A percentile compares a stretch with the other conserved stretches of the same genome.
Conservation (phyloP, 1,140 invertebrate species). For the Anastrepha obliqua region DNA sequence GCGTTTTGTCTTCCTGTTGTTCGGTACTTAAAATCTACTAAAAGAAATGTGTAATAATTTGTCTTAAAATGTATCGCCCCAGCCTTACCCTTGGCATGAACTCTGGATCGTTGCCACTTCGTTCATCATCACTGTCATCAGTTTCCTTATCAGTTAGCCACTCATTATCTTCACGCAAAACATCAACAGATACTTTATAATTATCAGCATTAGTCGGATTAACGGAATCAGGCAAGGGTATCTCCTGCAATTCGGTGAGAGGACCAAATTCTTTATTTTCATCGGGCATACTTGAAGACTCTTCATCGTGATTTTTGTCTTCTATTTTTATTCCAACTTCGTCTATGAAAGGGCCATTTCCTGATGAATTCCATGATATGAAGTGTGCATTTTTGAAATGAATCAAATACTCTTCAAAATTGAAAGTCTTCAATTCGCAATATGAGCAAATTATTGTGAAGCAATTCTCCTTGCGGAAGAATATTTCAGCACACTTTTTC, state of each 20-base stretch:
- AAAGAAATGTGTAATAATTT: background rate
- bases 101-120: background rate
- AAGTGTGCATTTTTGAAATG: constrained; percentile 68
- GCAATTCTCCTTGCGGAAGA: constrained; percentile 61
- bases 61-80: background rate
- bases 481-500: constrained; percentile 56
- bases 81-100: constrained; percentile 9
- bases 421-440: constrained; percentile 69
- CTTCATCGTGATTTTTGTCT: constrained; percentile 50
- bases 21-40: background rate
- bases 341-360: background rate
- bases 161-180: background rate
- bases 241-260: background rate
- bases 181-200: background rate
- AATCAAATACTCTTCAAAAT: constrained; percentile 66
- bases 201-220: background rate
- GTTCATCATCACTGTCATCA: background rate
- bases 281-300: background rate
- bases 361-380: background rate
- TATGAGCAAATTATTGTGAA: constrained; percentile 68
- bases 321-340: background rate
- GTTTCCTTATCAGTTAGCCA: background rate
- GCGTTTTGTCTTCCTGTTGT: background rate
- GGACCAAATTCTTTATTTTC: background rate
- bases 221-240: background rate